Percentiles rank a stretch among this genome's conserved stretches.
Conservation (phyloP, 1,140 invertebrate genomes). For the Brachionus rubens region DNA sequence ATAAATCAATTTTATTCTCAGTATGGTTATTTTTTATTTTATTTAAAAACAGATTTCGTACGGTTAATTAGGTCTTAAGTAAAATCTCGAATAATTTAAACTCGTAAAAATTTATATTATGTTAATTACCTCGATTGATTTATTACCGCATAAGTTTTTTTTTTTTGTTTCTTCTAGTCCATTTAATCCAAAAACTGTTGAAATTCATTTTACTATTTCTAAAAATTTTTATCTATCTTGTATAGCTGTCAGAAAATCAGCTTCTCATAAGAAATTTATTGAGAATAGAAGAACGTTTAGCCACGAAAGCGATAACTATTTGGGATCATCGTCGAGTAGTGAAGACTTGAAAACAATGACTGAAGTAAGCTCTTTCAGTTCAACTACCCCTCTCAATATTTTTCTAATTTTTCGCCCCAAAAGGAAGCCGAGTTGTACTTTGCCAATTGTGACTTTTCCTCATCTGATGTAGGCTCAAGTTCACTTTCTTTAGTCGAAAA, state of each 20-base stretch:
- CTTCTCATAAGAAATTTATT: conserved; percentile 31
- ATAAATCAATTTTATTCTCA: too few species aligned
- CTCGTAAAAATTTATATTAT: too few species aligned
- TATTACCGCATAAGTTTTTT: too few species aligned
- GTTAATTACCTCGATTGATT: too few species aligned
- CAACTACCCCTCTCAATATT: background rate
- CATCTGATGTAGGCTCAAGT: conserved; percentile 19
- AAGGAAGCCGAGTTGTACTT: conserved; percentile 37
- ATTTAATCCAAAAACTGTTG: background rate
- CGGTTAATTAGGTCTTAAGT: too few species aligned
- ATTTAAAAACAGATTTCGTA: too few species aligned
- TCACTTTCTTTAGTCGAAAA: conserved; percentile 18
- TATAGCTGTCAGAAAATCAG: background rate
- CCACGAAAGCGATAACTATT: conserved; percentile 9
- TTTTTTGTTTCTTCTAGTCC: conserved; percentile 22
- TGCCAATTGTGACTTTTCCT: conserved; percentile 39
- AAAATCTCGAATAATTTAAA: too few species aligned
- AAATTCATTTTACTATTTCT: too few species aligned
- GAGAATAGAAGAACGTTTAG: conserved; percentile 15
- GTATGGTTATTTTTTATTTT: too few species aligned
- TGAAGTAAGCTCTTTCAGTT: conserved; percentile 5
- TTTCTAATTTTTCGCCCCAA: background rate
- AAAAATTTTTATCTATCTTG: too few species aligned
- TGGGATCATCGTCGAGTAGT: conserved; percentile 42
- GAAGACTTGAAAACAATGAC: conserved; percentile 44